Evolutionary conservation across 2,113 vertebrate genomes (phyloP), one percentile per base, ranked within the genome.

Genomic region (Panthera uncia): DNA sequence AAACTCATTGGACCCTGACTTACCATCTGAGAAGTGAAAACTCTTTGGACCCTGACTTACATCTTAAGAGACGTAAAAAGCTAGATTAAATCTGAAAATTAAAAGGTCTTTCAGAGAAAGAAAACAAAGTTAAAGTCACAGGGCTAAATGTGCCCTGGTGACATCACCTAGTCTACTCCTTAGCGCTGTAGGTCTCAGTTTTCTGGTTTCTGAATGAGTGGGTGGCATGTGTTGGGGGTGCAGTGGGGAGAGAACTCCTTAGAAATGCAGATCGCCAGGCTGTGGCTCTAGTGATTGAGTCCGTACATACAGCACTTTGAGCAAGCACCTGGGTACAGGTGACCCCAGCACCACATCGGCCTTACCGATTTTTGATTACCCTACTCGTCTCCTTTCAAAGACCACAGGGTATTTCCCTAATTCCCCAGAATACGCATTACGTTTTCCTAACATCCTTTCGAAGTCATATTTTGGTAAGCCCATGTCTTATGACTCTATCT

Each of bases 41-140:
- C 31, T 95, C 36, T 45, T 19, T 80, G 27, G 2, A 33, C 90
- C 8, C n/a, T 93, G 13, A 85, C 69, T 76, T 86, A 38, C 0
- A 4, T 84, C 71, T n/a, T 7, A 61, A 31, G 16, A 36, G 36
- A 36, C 33, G 7, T 52, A 55, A 81, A 94, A 92, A 93, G 6
- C 61, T 82, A 52, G 25, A 52, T 86, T 83, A 78, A 85, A 83
- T 82, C 48, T 96, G 52, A 85, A 79, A 95, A 84, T 50, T 16
- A 38, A 87, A 95, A 71, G 21, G 1, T 25, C 38, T 95, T 74
- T 66, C 23, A 23, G 61, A 83, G n/a, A 71, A 57, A 45, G 18
- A 41, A 18, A 33, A 55, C 3, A 50, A 84, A 63, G 12, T 36
- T n/a, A 0, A 57, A 45, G 63, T 61, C 85, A 23, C 3, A 4